A percentile compares a stretch with the other conserved stretches of the same genome.
Conservation (phyloP, 2,797 vertebrate species). For the Rousettus madagascariensis region DNA sequence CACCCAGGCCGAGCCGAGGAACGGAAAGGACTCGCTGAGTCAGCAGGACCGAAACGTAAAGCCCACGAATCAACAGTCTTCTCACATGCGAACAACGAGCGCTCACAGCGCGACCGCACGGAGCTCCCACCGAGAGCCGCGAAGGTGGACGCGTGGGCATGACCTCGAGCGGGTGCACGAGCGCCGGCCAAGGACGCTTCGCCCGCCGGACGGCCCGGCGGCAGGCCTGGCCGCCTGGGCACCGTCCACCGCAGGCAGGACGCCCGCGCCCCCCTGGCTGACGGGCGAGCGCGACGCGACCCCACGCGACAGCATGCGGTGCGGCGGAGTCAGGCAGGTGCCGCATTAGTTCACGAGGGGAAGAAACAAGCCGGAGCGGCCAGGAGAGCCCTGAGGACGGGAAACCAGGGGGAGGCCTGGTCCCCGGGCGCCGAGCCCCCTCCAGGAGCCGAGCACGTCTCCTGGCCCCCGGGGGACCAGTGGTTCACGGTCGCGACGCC, state of each 20-base stretch:
- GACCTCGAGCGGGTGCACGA: neutral
- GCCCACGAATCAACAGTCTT: neutral
- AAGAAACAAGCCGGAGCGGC: too few relatives aligned
- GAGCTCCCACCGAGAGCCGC: neutral
- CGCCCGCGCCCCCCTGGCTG: neutral
- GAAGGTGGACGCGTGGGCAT: neutral
- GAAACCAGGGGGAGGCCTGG: neutral
- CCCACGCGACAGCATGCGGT: neutral
- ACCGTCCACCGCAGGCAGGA: neutral
- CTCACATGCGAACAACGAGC: neutral
- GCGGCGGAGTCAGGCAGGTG: neutral
- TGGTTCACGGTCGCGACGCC: neutral
- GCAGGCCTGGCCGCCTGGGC: neutral
- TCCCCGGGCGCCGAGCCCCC: neutral
- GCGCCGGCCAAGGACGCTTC: neutral
- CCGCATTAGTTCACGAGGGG: neutral
- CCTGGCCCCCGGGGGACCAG: neutral
- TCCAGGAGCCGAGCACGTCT: neutral
- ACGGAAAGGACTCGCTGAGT: too few relatives aligned
- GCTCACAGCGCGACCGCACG: neutral
- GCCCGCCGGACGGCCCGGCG: neutral
- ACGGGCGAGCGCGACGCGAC: rapidly evolving
- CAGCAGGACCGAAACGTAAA: neutral
- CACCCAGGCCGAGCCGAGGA: too few relatives aligned
- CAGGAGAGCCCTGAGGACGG: neutral